These are phyloP conservation scores for Lasiommata megera DNA, from an alignment of 2,888 invertebrate species.

Conservation along the genomic window DNA sequence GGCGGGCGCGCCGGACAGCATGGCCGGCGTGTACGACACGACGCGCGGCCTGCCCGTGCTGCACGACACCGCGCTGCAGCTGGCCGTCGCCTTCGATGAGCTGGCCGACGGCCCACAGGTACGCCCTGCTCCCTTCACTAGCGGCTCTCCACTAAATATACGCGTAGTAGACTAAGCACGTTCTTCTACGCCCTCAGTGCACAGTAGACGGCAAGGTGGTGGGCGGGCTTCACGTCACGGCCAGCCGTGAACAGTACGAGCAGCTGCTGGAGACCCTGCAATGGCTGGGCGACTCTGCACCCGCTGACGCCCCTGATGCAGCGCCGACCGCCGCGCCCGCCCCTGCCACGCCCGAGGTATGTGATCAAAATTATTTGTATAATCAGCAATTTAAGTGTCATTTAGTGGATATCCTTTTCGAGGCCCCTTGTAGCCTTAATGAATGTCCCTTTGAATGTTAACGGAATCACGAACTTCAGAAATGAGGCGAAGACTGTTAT, in stretches of 20 bases:
- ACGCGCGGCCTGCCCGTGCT: slow-evolving; percentile 91
- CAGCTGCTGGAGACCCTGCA: slow-evolving; percentile 89
- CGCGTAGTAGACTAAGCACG: too few relatives aligned
- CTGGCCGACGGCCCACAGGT: slow-evolving; percentile 39
- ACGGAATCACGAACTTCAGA: too few relatives aligned
- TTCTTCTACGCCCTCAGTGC: slow-evolving; percentile 48
- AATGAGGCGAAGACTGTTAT: too few relatives aligned
- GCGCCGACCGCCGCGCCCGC: slow-evolving; percentile 29
- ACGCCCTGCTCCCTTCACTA: too few relatives aligned
- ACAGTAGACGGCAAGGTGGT: slow-evolving; percentile 89
- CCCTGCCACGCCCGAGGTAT: slow-evolving; percentile 1
- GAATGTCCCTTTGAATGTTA: too few relatives aligned
- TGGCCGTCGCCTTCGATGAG: slow-evolving; percentile 81
- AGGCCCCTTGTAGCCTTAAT: too few relatives aligned
- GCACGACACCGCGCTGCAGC: slow-evolving; percentile 92
- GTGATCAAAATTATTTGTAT: too few relatives aligned
- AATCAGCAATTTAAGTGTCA: too few relatives aligned
- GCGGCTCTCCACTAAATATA: too few relatives aligned
- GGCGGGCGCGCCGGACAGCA: slow-evolving; percentile 57
- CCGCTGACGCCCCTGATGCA: slow-evolving; percentile 34
- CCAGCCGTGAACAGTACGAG: slow-evolving; percentile 93
- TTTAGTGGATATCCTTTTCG: too few relatives aligned
- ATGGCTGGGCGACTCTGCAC: slow-evolving; percentile 46
- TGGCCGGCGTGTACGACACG: slow-evolving; percentile 89
- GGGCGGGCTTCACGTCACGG: slow-evolving; percentile 91